These are phyloP conservation scores for Mus caroli DNA, from an alignment of 2,797 vertebrate species.

Conservation along the genomic window DNA sequence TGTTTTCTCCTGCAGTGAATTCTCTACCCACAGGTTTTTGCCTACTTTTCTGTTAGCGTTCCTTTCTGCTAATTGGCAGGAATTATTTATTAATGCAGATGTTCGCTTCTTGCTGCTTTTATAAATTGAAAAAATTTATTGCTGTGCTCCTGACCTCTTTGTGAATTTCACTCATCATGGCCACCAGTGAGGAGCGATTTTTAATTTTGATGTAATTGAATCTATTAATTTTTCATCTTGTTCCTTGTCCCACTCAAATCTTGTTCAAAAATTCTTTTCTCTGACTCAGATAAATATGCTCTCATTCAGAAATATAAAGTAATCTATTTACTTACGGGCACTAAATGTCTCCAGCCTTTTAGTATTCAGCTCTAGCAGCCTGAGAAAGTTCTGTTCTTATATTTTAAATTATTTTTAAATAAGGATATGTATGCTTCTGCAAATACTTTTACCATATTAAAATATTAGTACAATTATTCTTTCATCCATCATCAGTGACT, in stretches of 20 bases:
- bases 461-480: constrained; percentile 33
- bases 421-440: constrained; percentile 37
- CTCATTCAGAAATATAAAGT: constrained; percentile 1
- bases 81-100: constrained; percentile 22
- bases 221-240: constrained; percentile 55
- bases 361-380: background rate
- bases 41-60: background rate
- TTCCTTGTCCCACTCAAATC: constrained; percentile 14
- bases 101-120: constrained; percentile 46
- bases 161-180: constrained; percentile 4
- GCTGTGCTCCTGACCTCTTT: background rate
- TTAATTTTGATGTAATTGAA: constrained; percentile 35
- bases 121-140: constrained; percentile 1
- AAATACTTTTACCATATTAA: constrained; percentile 47
- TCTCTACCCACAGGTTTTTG: background rate
- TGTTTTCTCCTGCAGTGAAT: background rate
- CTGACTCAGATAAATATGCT: constrained; percentile 42
- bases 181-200: background rate
- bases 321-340: background rate
- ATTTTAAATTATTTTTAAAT: constrained; percentile 61
- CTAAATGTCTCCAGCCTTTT: constrained; percentile 42
- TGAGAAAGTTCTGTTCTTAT: constrained; percentile 18
- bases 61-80: constrained; percentile 10
- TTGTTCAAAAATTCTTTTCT: constrained; percentile 49
- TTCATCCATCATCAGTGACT: constrained; percentile 26